Conservation (phyloP, 2,888 invertebrate genomes). For the Trachelus stipa region DNA sequence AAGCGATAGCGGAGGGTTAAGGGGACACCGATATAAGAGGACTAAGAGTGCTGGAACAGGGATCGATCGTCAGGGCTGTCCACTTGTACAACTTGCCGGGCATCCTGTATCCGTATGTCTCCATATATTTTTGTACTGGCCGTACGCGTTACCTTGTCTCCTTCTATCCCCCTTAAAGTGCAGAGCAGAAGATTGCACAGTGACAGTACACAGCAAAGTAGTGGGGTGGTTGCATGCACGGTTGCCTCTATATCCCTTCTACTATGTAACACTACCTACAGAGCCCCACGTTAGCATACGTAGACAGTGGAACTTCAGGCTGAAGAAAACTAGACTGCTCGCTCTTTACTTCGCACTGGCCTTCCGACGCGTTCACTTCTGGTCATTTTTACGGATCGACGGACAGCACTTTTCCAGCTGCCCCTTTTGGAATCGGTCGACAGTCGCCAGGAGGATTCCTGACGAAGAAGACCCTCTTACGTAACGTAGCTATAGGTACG, state of each 20-base stretch:
- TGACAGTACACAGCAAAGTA: background rate
- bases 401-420: conserved; percentile 7
- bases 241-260: background rate
- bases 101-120: background rate
- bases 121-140: background rate
- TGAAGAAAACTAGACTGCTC: conserved; percentile 7
- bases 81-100: background rate
- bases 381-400: conserved; percentile 10
- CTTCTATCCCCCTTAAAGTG: background rate
- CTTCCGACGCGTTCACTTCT: conserved; percentile 25
- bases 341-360: conserved; percentile 29
- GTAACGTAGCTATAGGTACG: background rate
- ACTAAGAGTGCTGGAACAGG: background rate
- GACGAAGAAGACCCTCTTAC: background rate
- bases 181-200: background rate
- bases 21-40: background rate
- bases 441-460: background rate
- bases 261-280: background rate
- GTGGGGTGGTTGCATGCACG: conserved; percentile 14
- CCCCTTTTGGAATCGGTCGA: conserved; percentile 6
- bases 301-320: conserved; percentile 13
- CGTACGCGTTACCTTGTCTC: background rate
- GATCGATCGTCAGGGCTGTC: background rate
- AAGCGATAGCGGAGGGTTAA: background rate
- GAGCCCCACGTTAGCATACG: background rate